Base-by-base conservation (phyloP, 1,140 invertebrate genomes). In the Pseudomyrmex cubaensis region DNA sequence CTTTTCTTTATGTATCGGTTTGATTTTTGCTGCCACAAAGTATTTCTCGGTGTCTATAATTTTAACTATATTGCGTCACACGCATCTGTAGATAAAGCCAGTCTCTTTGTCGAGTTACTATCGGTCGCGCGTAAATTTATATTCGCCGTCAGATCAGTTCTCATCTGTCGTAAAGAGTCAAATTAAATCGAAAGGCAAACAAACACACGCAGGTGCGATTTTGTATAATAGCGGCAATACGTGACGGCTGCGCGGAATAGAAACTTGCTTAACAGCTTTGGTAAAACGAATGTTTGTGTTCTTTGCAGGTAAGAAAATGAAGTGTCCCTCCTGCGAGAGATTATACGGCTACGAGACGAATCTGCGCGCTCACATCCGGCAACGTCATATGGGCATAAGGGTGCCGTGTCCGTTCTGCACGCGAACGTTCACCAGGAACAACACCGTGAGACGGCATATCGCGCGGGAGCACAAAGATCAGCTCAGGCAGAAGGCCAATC, bases 271-370 rank as follows among this genome's bases (percentile, higher is more conserved):
- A 7, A 66, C 7, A 7, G 8, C 13, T 66, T 20, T 67, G 13
- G 25, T 25, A 54, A 54, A 77, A 54, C 44, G 46, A 13, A 35
- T 4, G 3, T 72, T 59, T 67, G 46, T 63, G 35, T 56, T 48
- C 76, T 91, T 92, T 54, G 5, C 88, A 98, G 97, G 97, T 87
- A 98, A 98, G 94, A 98, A 98, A 94, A 94, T 98, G 83, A 98
- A 98, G 94, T 98, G 98, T 94, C 97, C 98, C 90, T 98, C 97
- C 93, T 98, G 98, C 95, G 97, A 98, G 93, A 96, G 97, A 90
- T 95, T 98, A n/a, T 98, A 98, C 93, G 97, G 98, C 56, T 98
- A 98, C 93, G 97, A 98, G 95, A 98, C 97, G 91, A 98, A 98
- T 92, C 94, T 98, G 90, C 96, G 98, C 59, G 98, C 98, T 61